These are phyloP conservation scores for Oncorhynchus kisutch DNA, from an alignment of 2,113 vertebrate species.

Conservation along the genomic window DNA sequence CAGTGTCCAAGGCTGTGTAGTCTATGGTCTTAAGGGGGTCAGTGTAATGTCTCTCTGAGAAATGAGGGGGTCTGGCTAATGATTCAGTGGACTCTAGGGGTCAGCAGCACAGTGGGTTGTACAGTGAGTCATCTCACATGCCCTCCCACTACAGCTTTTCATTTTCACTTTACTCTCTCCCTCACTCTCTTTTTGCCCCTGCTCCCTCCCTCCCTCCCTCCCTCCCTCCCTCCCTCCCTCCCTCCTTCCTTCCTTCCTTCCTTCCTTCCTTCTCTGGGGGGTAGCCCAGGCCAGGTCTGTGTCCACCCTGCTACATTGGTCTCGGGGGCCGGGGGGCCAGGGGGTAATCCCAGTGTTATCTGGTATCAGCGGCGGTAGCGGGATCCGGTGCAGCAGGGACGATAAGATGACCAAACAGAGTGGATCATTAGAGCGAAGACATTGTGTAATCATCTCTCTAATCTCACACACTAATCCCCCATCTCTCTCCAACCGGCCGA, in stretches of 20 bases:
- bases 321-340: neutral
- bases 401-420: slow-evolving; percentile 82
- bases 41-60: slow-evolving; percentile 68
- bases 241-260: neutral
- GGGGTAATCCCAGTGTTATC: slow-evolving; percentile 65
- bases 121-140: slow-evolving; percentile 14
- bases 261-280: neutral
- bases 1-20: too few relatives aligned
- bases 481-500: slow-evolving; percentile 68
- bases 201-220: neutral
- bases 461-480: slow-evolving; percentile 75
- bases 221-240: neutral
- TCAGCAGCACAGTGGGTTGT: slow-evolving; percentile 37
- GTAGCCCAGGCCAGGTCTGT: neutral
- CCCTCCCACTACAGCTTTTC: neutral
- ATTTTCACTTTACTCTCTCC: neutral
- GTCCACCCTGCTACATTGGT: neutral
- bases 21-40: neutral
- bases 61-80: slow-evolving; percentile 68
- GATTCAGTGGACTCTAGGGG: slow-evolving; percentile 58
- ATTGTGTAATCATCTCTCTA: slow-evolving; percentile 79
- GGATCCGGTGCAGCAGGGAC: slow-evolving; percentile 70
- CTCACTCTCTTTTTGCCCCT: neutral
- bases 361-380: slow-evolving; percentile 63
- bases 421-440: slow-evolving; percentile 81